Evolutionary conservation across 2,113 vertebrate genomes (phyloP), one percentile per base, ranked within the genome.

Genomic region (Chlorodrepanis virens): DNA sequence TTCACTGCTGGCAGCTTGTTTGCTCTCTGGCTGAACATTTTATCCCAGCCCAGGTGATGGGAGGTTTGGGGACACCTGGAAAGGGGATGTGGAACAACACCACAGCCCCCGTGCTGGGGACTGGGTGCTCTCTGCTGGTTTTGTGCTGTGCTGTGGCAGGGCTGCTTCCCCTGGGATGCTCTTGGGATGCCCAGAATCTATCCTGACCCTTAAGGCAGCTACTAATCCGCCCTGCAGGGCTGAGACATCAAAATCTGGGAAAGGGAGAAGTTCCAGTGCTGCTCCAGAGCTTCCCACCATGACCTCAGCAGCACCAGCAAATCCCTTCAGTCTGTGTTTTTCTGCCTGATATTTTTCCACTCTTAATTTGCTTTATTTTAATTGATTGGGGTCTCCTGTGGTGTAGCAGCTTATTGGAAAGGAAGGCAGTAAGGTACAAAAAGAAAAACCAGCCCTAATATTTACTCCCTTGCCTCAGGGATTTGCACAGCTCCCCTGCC

Each of bases 391-490:
- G 70, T 82, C 77, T 87, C 71, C 88, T 33, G 68, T 21, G 59
- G 54, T 2, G 12, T 13, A 40, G 61, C 68, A 91, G 63, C 64
- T 63, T 29, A 50, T 15, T 72, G 87, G 72, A 71, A 70, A 49
- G 47, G 44, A 40, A 79, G 21, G 61, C 40, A 57, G 33, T 4
- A 71, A 29, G 7, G 6, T 3, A 68, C 11, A 47, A n/a, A 54
- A 31, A 19, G 28, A 24, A 74, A 74, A 92, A 37, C 0, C 56
- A 68, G 39, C 64, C 22, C 39, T 57, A 45, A 70, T 64, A 80
- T 72, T 70, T 70, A 50, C 84, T 94, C 82, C 64, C 89, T 95
- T 90, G 84, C 50, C 44, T 93, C 35, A 52, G 59, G 68, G 95
- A 77, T 42, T 71, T 4, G 6, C 93, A 83, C 87, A 93, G 93